Conservation (phyloP, 2,113 vertebrate genomes). For the Cairina moschata region DNA sequence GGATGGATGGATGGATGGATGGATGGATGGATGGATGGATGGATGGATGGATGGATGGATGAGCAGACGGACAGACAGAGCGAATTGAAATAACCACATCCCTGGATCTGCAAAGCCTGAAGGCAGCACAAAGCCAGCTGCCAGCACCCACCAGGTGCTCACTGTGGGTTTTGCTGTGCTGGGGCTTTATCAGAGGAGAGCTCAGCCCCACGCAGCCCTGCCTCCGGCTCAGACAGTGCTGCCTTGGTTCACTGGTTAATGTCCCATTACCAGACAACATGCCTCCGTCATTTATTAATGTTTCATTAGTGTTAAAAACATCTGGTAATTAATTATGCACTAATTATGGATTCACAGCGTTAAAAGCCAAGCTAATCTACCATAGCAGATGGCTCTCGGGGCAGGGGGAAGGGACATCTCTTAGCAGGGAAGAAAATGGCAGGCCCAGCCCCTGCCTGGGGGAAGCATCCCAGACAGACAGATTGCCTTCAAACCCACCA, state of each 20-base stretch:
- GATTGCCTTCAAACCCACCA: not conserved
- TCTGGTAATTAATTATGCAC: conserved; percentile 77
- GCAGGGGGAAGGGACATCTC: conserved; percentile 25
- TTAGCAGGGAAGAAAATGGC: conserved; percentile 26
- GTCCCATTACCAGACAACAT: conserved; percentile 67
- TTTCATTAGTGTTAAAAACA: conserved; percentile 75
- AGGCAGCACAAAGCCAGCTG: not conserved
- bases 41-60: too few species aligned
- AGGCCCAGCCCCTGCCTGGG: not conserved
- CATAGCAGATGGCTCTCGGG: conserved; percentile 51
- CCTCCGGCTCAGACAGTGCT: fast-evolving
- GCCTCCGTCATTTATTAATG: conserved; percentile 69
- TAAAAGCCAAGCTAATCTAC: conserved; percentile 65
- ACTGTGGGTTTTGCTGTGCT: not conserved
- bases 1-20: not conserved
- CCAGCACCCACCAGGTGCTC: not conserved
- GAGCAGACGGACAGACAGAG: too few species aligned
- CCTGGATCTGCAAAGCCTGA: not conserved
- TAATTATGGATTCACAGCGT: conserved; percentile 69
- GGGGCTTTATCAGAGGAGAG: not conserved
- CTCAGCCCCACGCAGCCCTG: not conserved
- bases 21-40: not conserved
- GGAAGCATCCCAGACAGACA: conserved; percentile 4
- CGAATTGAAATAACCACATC: not conserved
- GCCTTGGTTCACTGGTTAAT: conserved; percentile 49